phyloP scores from a whole-genome alignment of 2,113 vertebrate genomes.

The Ginglymostoma cirratum region DNA sequence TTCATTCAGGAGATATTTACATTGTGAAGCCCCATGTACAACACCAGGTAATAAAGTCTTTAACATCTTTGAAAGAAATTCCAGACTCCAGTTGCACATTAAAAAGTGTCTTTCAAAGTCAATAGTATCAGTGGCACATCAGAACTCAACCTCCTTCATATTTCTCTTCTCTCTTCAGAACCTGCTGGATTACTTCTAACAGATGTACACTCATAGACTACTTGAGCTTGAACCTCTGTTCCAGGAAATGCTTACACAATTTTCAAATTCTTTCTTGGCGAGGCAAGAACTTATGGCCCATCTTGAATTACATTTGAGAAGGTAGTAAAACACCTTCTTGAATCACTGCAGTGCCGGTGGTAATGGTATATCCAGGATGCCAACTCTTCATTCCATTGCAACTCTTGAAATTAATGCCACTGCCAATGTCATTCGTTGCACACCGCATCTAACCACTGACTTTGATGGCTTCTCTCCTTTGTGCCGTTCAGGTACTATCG shows the following conservation, averaged over 20 bases:
- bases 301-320: too few species aligned
- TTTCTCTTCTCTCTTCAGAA: background rate
- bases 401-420: too few species aligned
- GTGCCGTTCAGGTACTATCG: too few species aligned
- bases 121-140: background rate
- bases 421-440: too few species aligned
- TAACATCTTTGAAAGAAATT: background rate
- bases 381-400: too few species aligned
- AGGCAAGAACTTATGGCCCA: too few species aligned
- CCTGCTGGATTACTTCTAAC: background rate
- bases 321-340: too few species aligned
- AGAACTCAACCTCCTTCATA: background rate
- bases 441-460: too few species aligned
- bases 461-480: too few species aligned
- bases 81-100: background rate
- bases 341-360: too few species aligned
- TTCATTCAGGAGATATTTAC: background rate
- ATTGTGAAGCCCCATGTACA: background rate
- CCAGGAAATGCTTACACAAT: background rate
- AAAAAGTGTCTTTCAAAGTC: background rate
- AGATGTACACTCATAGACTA: background rate
- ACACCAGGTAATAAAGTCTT: background rate
- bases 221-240: background rate
- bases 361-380: too few species aligned
- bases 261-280: too few species aligned